Evolutionary conservation across 2,888 invertebrate genomes (phyloP).

Genomic region (Yponomeuta cagnagella): DNA sequence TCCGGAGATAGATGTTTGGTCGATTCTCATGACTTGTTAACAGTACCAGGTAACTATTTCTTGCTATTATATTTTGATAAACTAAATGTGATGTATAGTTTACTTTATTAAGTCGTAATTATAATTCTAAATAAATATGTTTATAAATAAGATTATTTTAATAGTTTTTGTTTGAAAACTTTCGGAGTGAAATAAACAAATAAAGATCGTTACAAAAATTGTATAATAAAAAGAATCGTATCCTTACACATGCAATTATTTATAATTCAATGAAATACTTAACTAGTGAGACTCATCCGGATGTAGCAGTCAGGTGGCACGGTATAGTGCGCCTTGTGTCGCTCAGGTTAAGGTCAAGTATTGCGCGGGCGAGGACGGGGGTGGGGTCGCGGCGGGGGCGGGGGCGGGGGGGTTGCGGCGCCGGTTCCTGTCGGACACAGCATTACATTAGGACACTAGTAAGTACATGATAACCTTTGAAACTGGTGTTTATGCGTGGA

Average conservation of each 20-base stretch:
- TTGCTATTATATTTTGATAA: not conserved
- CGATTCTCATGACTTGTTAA: not conserved
- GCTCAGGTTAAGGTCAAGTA: not conserved
- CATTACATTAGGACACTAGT: too few species aligned
- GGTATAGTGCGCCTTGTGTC: not conserved
- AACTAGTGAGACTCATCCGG: too few species aligned
- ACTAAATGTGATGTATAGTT: not conserved
- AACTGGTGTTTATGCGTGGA: too few species aligned
- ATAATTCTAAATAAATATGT: not conserved
- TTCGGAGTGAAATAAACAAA: not conserved
- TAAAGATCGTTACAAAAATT: too few species aligned
- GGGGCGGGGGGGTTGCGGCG: not conserved
- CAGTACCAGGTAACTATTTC: not conserved
- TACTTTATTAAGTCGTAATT: not conserved
- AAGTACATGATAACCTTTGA: too few species aligned
- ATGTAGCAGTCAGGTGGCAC: too few species aligned
- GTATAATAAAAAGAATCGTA: too few species aligned
- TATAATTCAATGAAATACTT: too few species aligned
- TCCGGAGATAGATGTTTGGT: too few species aligned
- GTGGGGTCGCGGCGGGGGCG: not conserved
- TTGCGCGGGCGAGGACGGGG: not conserved
- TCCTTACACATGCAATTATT: too few species aligned
- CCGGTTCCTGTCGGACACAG: too few species aligned
- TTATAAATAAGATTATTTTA: not conserved
- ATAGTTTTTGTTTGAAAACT: not conserved